phyloP scores from a whole-genome alignment of 2,113 vertebrate genomes.

The Cyanistes caeruleus region DNA sequence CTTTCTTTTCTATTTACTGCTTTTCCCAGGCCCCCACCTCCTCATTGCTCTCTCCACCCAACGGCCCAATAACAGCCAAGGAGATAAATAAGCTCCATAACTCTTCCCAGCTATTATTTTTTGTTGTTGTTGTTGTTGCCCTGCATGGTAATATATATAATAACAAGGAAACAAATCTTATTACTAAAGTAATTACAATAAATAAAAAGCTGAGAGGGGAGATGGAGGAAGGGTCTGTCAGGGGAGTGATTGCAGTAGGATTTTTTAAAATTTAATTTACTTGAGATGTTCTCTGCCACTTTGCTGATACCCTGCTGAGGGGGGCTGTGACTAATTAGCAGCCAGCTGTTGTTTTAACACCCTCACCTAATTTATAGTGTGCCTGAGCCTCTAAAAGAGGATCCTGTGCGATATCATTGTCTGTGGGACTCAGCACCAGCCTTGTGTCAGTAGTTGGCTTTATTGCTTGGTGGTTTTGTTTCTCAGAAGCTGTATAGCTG shows the following conservation, averaged over 20 bases:
- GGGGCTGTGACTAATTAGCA: constrained; percentile 70
- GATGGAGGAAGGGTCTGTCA: constrained; percentile 60
- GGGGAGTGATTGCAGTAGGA: constrained; percentile 67
- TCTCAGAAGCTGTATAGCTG: background rate
- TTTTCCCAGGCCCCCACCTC: constrained; percentile 27
- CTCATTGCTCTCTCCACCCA: constrained; percentile 42
- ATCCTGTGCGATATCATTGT: constrained; percentile 19
- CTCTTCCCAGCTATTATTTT: constrained; percentile 71
- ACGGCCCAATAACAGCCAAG: constrained; percentile 68
- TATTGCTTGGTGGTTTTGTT: constrained; percentile 9
- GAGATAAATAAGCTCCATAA: constrained; percentile 82
- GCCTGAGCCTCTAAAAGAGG: constrained; percentile 15
- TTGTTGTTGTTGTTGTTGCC: constrained; percentile 61
- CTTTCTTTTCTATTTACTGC: constrained; percentile 74
- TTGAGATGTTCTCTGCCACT: constrained; percentile 28
- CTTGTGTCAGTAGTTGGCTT: background rate
- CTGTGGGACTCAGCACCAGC: background rate
- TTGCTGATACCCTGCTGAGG: constrained; percentile 38
- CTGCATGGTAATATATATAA: constrained; percentile 72
- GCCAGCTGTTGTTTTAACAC: constrained; percentile 51
- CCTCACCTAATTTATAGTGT: constrained; percentile 47
- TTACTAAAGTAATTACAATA: constrained; percentile 80
- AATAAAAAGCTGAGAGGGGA: constrained; percentile 74
- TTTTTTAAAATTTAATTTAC: constrained; percentile 75
- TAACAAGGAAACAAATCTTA: constrained; percentile 81